These are phyloP conservation scores for Plebejus anna DNA, from an alignment of 2,888 invertebrate species.

Conservation along the genomic window DNA sequence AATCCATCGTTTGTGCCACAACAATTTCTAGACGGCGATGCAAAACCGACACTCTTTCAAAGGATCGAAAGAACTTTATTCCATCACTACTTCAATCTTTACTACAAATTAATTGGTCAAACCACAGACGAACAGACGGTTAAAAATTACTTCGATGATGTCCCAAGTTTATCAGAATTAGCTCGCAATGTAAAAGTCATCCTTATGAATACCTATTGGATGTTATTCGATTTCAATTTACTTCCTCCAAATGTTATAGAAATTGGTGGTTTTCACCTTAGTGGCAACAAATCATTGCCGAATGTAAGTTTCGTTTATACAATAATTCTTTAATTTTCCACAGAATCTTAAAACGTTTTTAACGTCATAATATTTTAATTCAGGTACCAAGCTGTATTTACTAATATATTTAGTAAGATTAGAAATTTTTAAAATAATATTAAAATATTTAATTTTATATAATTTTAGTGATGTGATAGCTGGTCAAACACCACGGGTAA, in stretches of 20 bases:
- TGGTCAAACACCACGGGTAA: too few relatives aligned
- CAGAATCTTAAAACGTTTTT: neutral
- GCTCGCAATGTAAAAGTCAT: conserved; percentile 71
- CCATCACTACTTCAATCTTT: conserved; percentile 44
- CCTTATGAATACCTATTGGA: conserved; percentile 61
- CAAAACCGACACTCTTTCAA: conserved; percentile 58
- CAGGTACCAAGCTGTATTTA: too few relatives aligned
- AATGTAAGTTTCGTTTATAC: conserved; percentile 39
- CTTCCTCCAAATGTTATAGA: conserved; percentile 78
- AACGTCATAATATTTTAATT: too few relatives aligned
- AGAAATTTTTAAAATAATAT: too few relatives aligned
- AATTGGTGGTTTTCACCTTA: conserved; percentile 80
- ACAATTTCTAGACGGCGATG: conserved; percentile 72
- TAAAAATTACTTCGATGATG: conserved; percentile 63
- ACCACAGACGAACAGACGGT: neutral
- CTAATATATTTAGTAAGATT: too few relatives aligned
- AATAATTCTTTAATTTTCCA: neutral
- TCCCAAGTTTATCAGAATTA: conserved; percentile 76
- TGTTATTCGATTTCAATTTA: conserved; percentile 73
- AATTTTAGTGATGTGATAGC: too few relatives aligned
- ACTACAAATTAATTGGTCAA: conserved; percentile 36
- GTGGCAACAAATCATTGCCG: conserved; percentile 56
- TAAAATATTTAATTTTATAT: too few relatives aligned
- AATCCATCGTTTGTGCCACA: conserved; percentile 80
- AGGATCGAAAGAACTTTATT: conserved; percentile 55